Evolutionary conservation across 2,113 vertebrate species (phyloP).

Genomic region (Pollimyrus isidori): DNA sequence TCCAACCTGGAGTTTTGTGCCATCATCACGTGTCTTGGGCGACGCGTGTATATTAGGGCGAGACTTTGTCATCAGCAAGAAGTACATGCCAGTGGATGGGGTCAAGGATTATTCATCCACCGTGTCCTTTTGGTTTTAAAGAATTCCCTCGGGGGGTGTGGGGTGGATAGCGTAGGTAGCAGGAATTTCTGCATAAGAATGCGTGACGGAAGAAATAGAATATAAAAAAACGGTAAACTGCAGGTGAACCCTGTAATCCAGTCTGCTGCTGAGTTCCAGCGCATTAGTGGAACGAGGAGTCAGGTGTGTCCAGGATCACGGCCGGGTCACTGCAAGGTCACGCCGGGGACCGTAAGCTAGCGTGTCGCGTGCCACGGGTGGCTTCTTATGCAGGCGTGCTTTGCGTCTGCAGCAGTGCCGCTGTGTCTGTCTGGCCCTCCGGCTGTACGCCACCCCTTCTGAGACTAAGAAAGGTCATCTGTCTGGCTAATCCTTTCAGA

Average conservation of each 20-base stretch:
- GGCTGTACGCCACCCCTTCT: neutral
- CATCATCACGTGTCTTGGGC: conserved; percentile 32
- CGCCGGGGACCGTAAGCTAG: neutral
- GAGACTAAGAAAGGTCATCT: conserved; percentile 27
- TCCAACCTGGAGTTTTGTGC: conserved; percentile 34
- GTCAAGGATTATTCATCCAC: conserved; percentile 24
- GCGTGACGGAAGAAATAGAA: conserved; percentile 3
- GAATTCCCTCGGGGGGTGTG: neutral
- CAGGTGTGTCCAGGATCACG: conserved; percentile 11
- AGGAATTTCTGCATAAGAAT: conserved; percentile 9
- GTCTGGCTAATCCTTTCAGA: conserved; percentile 30
- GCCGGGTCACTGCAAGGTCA: neutral
- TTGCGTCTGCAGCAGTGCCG: neutral
- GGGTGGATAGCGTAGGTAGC: neutral
- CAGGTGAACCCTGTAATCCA: neutral
- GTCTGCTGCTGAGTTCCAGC: conserved; percentile 15
- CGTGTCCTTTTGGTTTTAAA: conserved; percentile 23
- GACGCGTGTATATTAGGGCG: conserved; percentile 26
- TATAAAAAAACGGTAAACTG: neutral
- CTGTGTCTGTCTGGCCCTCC: conserved; percentile 10
- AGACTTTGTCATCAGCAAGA: conserved; percentile 21
- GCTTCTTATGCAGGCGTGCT: conserved; percentile 14
- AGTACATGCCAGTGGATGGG: neutral
- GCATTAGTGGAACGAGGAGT: neutral
- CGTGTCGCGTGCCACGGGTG: neutral